Evolutionary conservation across 2,888 invertebrate species (phyloP).

Genomic region (Pharmacophagus antenor): DNA sequence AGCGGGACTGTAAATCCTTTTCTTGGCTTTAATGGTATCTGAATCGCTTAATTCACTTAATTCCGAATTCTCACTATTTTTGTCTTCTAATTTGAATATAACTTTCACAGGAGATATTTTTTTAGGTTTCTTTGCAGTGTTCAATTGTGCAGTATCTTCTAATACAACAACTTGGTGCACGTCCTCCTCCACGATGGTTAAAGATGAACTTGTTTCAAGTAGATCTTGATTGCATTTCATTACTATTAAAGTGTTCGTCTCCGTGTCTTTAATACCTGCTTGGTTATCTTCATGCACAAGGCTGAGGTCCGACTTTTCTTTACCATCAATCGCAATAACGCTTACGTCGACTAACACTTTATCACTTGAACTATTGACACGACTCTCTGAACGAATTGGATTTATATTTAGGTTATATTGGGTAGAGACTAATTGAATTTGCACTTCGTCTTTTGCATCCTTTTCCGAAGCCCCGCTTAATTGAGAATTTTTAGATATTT

Average conservation of each 20-base stretch:
- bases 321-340: conserved; percentile 37
- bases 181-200: conserved; percentile 63
- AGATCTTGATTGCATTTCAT: conserved; percentile 63
- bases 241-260: conserved; percentile 59
- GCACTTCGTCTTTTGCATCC: background rate
- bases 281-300: conserved; percentile 36
- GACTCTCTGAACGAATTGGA: background rate
- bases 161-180: conserved; percentile 35
- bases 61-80: conserved; percentile 35
- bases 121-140: conserved; percentile 15
- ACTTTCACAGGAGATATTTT: conserved; percentile 41
- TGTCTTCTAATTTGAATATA: conserved; percentile 42
- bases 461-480: background rate
- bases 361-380: background rate
- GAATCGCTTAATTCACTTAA: conserved; percentile 42
- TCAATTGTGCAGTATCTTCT: conserved; percentile 30
- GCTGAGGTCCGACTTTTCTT: conserved; percentile 39
- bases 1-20: conserved; percentile 51
- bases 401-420: conserved; percentile 17
- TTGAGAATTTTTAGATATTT: background rate
- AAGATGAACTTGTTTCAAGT: conserved; percentile 53
- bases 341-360: conserved; percentile 34
- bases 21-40: conserved; percentile 44
- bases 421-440: conserved; percentile 8
- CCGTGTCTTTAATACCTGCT: conserved; percentile 43